Base-by-base conservation (phyloP, 2,797 vertebrate species). In the Melopsittacus undulatus region DNA sequence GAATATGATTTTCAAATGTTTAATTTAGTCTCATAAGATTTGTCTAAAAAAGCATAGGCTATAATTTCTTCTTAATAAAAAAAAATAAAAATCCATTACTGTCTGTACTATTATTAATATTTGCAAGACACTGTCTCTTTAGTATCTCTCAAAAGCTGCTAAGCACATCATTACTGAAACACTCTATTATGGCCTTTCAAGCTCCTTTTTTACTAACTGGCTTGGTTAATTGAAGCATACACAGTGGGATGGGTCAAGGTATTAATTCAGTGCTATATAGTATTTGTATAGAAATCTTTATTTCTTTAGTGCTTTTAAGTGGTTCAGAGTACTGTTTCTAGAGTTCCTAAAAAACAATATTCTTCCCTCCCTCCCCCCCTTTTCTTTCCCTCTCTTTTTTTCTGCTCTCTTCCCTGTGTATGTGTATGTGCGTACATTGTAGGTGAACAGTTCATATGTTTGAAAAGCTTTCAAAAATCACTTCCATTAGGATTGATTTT, bases 391-490 rank as follows among this genome's bases (percentile, higher is more conserved):
- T 78, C 15, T 68, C 5, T 48, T 80, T 91, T 91, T 45, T 40
- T 17, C 1, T 2, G 29, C 13, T 56, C 7, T 73, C 11, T 27
- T 10, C 6, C 9, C 2, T 63, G 0, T 42, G 27, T 77, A 4
- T 38, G 12, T 40, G 27, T 10, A 3, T 51, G 8, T 0, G 19
- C 2, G 8, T 21, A 52, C 19, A 8, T 79, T 87, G 78, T n/a
- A 78, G 26, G 36, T 45, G n/a, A 89, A 75, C 30, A 30, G 21
- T 45, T 77, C 6, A 6, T n/a, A 19, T 62, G 21, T 75, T 59
- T 51, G 32, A 21, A 76, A 91, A 67, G 8, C 48, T 90, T 90
- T 73, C 32, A 67, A 73, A 90, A 78, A 74, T 68, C 22, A 9
- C n/a, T 84, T 46, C 69, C 1, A 1, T 62, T 94, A 64, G 43